Conservation (phyloP, 1,140 invertebrate species). For the Dryas iulia region DNA sequence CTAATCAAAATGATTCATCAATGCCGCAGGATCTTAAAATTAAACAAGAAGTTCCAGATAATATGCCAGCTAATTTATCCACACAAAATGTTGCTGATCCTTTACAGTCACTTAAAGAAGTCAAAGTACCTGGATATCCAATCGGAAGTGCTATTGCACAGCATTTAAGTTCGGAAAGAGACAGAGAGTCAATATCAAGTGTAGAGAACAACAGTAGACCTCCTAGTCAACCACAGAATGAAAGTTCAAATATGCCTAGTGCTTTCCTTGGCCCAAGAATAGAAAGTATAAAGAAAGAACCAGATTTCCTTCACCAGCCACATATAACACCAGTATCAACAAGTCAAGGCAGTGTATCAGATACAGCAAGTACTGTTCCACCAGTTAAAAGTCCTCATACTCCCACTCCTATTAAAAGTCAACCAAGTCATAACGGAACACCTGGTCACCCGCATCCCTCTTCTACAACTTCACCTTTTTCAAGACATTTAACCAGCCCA, state of each 20-base stretch:
- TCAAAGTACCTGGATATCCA: slow-evolving; percentile 89
- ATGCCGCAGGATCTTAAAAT: slow-evolving; percentile 90
- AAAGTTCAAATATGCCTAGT: slow-evolving; percentile 62
- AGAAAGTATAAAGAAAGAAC: slow-evolving; percentile 89
- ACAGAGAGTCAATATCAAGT: slow-evolving; percentile 72
- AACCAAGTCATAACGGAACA: slow-evolving; percentile 70
- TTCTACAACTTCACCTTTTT: slow-evolving; percentile 75
- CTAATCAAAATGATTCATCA: slow-evolving; percentile 77
- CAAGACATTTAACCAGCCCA: slow-evolving; percentile 73
- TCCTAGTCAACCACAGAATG: slow-evolving; percentile 72
- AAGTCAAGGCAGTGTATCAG: slow-evolving; percentile 66
- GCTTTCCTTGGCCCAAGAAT: slow-evolving; percentile 81
- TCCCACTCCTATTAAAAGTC: slow-evolving; percentile 77
- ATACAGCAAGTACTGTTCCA: slow-evolving; percentile 51
- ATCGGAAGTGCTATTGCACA: slow-evolving; percentile 75
- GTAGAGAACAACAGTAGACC: slow-evolving; percentile 72
- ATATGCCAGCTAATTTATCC: slow-evolving; percentile 71
- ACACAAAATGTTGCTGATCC: slow-evolving; percentile 84
- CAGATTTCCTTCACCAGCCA: slow-evolving; percentile 80
- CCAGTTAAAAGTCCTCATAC: slow-evolving; percentile 78
- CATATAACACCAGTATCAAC: slow-evolving; percentile 64
- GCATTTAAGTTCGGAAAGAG: slow-evolving; percentile 70
- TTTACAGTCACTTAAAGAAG: slow-evolving; percentile 88
- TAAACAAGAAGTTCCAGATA: slow-evolving; percentile 86
- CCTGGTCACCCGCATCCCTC: slow-evolving; percentile 72